Evolutionary conservation across 2,888 invertebrate genomes (phyloP), one percentile per base, ranked within the genome.

Genomic region (Melieria picta): DNA sequence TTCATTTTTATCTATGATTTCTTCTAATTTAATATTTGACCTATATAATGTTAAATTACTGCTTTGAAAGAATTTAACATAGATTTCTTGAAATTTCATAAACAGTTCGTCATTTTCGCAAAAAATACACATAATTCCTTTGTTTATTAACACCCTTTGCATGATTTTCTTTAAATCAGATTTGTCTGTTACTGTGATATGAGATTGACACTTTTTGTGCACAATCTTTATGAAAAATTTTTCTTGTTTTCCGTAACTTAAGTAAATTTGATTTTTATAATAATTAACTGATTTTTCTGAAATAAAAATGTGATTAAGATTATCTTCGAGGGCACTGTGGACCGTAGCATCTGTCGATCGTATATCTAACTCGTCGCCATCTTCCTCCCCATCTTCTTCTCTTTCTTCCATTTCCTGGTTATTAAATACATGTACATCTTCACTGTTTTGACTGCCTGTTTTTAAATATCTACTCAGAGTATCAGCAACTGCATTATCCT

Each of bases 331-430:
- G 79, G 48, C 77, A 75, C 69, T 69, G 46, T 72, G 72, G 42
- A 69, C 61, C 4, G 69, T 72, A 13, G 65, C 58, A 13, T 43
- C 43, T 0, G 58, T 72, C 11, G 65, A 70, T 16, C n/a, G 50
- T 13, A 13, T 10, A 30, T 72, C 68, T n/a, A 61, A 6, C 6
- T 68, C 52, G n/a, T 68, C 68, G 1, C 82, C 83, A 48, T 80
- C 83, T 42, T 52, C 42, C 43, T 65, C 7, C 55, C 3, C 10
- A 46, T 43, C 6, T 45, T 46, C 10, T 69, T 62, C 13, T 30
- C 47, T 10, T n/a, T 62, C 48, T n/a, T 46, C 42, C 13, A 52
- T 11, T 11, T n/a, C 16, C 16, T 16, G 16, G 58, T 30, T n/a
- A 30, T 30, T 30, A 30, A 30, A 30, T 30, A 30, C 30, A 30